Conservation (phyloP, 2,888 invertebrate species). For the Synergus laeviventris region DNA sequence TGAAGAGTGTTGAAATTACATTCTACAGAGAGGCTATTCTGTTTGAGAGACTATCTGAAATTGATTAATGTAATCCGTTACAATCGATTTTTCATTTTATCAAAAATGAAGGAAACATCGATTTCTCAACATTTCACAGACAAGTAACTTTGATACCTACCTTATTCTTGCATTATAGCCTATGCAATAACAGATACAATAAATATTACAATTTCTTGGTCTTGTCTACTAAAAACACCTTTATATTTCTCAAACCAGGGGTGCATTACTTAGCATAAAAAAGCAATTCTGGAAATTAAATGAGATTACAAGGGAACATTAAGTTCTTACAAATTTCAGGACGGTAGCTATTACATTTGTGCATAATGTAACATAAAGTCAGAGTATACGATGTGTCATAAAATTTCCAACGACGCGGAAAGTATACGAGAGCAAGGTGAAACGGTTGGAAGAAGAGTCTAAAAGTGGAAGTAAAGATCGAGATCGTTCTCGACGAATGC, state of each 20-base stretch:
- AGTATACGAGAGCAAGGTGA: slow-evolving; percentile 13
- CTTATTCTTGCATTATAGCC: no score
- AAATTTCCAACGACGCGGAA: slow-evolving; percentile 31
- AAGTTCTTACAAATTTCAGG: slow-evolving; percentile 25
- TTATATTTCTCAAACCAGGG: slow-evolving; percentile 2
- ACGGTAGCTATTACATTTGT: slow-evolving; percentile 27
- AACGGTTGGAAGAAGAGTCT: slow-evolving; percentile 1
- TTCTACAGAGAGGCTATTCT: not conserved
- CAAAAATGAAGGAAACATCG: not conserved
- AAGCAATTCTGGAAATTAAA: not conserved
- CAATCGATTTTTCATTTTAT: no score
- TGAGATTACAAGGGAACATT: slow-evolving; percentile 26
- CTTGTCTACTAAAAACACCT: no score
- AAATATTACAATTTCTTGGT: no score
- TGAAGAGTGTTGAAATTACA: not conserved
- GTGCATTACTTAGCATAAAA: slow-evolving; percentile 12
- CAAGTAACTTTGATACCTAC: no score
- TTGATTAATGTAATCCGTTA: not conserved
- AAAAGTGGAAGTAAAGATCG: slow-evolving; percentile 22
- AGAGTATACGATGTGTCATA: slow-evolving; percentile 18
- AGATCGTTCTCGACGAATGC: slow-evolving; percentile 18
- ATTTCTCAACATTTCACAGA: no score
- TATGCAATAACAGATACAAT: no score
- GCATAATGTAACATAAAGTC: slow-evolving; percentile 33
- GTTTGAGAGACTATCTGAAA: not conserved